Evolutionary conservation across 2,797 vertebrate species (phyloP).

Genomic region (Acipenser transmontanus): DNA sequence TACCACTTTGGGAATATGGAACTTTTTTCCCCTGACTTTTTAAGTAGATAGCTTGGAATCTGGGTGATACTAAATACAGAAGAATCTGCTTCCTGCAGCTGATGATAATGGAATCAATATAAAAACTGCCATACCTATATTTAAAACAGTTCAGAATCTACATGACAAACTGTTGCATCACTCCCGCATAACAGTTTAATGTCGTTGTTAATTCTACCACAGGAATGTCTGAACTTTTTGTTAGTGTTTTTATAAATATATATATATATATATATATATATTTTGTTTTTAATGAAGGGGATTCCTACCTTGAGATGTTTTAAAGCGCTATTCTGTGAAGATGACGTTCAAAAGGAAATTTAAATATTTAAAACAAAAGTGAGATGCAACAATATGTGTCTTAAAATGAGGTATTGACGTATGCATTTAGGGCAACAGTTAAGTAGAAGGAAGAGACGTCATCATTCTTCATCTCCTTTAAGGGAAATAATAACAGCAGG

Average conservation of each 20-base stretch:
- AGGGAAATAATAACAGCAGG: constrained; percentile 9
- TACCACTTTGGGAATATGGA: constrained; percentile 6
- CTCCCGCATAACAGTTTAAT: not conserved
- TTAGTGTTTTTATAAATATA: no score
- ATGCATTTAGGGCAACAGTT: not conserved
- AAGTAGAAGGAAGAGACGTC: constrained; percentile 8
- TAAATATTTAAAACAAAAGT: no score
- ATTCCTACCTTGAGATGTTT: no score
- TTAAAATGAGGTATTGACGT: constrained; percentile 6
- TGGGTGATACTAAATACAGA: constrained; percentile 1
- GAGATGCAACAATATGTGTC: not conserved
- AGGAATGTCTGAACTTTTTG: no score
- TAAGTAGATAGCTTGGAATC: not conserved
- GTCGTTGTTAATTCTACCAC: no score
- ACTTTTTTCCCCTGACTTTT: constrained; percentile 8
- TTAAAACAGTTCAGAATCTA: not conserved
- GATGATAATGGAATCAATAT: constrained; percentile 9
- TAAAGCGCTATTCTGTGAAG: no score
- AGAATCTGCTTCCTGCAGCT: constrained; percentile 5
- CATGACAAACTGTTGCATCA: constrained; percentile 15
- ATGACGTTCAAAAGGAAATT: no score
- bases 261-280: no score
- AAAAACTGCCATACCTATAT: not conserved
- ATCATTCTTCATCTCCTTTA: constrained; percentile 3
- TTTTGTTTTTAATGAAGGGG: no score